Base-by-base conservation (phyloP, 2,113 vertebrate genomes). In the Prionailurus bengalensis region DNA sequence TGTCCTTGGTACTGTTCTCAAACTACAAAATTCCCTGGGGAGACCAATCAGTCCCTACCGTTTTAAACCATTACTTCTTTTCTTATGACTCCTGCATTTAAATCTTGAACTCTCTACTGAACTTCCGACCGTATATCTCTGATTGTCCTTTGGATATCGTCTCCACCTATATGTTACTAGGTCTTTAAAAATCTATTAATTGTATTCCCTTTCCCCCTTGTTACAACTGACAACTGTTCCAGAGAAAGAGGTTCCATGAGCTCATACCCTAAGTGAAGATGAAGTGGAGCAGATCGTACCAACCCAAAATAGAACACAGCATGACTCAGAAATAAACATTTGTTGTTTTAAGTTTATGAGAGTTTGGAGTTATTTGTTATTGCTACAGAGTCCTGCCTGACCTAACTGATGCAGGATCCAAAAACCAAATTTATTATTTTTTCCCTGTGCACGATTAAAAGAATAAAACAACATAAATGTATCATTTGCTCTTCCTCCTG, bases 381-480 rank as follows among this genome's bases (percentile, higher is more conserved):
- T 90, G n/a, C 17, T 21, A 17, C 9, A 48, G 68, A 58, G 19
- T 51, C 25, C 16, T 45, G 13, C 31, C 12, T 9, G 5, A 48
- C 9, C 55, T 78, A 39, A 63, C 17, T 29, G 33, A 73, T 45
- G 73, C 45, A 83, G 70, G 27, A 87, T 68, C 21, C 61, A 15
- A 95, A 95, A 96, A 94, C 53, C 79, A 85, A 97, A 71, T 71
- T 82, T 2, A 78, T 68, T 65, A 53, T 53, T 83, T 86, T 86
- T 53, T 21, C 94, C 19, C 58, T 25, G 58, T 96, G 33, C 16
- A 9, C 10, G 16, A 85, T 86, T 85, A 84, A 48, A 8, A 81
- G 31, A 76, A 84, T 29, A 48, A 90, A 76, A 68, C 23, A 88
- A 58, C 7, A 51, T 11, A 14, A 66, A 70, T 39, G 14, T 21